A percentile compares a stretch with the other conserved stretches of the same genome.
Evolutionary conservation across 2,797 vertebrate genomes (phyloP).

Genomic region (Poecilia wingei): DNA sequence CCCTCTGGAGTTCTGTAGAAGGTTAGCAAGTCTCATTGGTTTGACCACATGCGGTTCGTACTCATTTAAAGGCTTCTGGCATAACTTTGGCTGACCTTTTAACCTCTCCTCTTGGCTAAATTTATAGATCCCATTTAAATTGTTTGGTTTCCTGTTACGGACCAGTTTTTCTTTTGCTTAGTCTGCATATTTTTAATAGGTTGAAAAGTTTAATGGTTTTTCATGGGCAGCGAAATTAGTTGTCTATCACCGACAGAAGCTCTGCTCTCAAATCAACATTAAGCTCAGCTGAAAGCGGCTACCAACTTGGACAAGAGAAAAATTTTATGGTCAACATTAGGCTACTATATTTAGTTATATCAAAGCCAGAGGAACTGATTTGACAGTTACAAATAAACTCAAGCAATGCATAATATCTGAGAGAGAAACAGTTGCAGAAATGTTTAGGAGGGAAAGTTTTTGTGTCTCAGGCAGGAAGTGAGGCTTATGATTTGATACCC

Average conservation of each 20-base stretch:
- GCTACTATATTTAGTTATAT: not conserved
- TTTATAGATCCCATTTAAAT: not conserved
- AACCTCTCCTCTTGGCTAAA: not conserved
- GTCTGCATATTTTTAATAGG: not conserved
- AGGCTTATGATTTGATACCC: slow-evolving; percentile 38
- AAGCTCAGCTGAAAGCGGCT: not conserved
- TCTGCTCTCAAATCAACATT: not conserved
- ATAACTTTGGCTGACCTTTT: not conserved
- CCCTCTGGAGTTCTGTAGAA: not conserved
- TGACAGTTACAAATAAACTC: slow-evolving; percentile 8
- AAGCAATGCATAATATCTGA: slow-evolving; percentile 10
- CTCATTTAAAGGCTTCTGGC: not conserved
- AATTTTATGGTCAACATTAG: not conserved
- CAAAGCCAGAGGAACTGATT: slow-evolving; percentile 1
- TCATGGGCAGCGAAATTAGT: not conserved
- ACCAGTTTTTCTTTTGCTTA: not conserved
- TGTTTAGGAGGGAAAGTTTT: slow-evolving; percentile 43
- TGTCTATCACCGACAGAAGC: not conserved
- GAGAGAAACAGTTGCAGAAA: slow-evolving; percentile 30
- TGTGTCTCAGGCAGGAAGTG: slow-evolving; percentile 53
- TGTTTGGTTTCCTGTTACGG: not conserved
- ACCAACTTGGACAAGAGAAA: not conserved
- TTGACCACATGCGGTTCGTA: not conserved
- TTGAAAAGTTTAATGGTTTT: not conserved
- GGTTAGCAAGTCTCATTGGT: not conserved